Evolutionary conservation across 2,113 vertebrate species (phyloP).

Genomic region (Gallinago undulata): DNA sequence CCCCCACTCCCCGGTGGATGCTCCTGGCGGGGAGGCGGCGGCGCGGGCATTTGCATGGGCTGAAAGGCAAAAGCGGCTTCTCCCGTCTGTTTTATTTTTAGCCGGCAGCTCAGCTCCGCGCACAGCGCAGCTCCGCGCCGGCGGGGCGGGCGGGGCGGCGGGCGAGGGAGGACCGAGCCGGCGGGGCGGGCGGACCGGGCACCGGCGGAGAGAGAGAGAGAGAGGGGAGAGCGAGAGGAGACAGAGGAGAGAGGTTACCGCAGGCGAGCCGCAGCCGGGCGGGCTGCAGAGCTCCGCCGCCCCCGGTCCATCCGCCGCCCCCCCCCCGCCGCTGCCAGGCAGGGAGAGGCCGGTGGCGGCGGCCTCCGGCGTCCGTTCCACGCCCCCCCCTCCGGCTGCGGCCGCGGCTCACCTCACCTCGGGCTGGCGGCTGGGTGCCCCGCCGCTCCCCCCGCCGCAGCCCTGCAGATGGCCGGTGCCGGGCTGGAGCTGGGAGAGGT

Average conservation of each 20-base stretch:
- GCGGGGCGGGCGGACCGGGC: not conserved
- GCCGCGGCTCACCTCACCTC: not conserved
- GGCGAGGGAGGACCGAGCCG: conserved; percentile 7
- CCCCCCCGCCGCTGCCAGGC: not conserved
- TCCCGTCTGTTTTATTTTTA: conserved; percentile 80
- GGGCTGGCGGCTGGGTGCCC: not conserved
- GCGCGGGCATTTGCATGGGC: conserved; percentile 64
- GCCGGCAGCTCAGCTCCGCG: conserved; percentile 40
- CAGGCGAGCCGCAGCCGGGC: conserved; percentile 22
- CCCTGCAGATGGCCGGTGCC: conserved; percentile 84
- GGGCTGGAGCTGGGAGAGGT: conserved; percentile 76
- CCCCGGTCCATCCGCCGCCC: not conserved
- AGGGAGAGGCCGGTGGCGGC: not conserved
- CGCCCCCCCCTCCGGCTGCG: not conserved
- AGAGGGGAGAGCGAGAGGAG: too few species aligned
- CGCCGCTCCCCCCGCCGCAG: conserved; percentile 37
- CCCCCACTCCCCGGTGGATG: not conserved
- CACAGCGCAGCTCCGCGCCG: not conserved
- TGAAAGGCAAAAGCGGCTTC: conserved; percentile 55
- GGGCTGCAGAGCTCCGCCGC: not conserved
- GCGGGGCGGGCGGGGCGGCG: conserved; percentile 46
- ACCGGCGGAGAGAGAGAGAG: conserved; percentile 31
- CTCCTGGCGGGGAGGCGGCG: not conserved
- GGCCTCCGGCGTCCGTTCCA: not conserved
- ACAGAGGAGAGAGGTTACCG: not conserved